Base-by-base conservation (phyloP, 2,113 vertebrate species). In the Sula dactylatra region DNA sequence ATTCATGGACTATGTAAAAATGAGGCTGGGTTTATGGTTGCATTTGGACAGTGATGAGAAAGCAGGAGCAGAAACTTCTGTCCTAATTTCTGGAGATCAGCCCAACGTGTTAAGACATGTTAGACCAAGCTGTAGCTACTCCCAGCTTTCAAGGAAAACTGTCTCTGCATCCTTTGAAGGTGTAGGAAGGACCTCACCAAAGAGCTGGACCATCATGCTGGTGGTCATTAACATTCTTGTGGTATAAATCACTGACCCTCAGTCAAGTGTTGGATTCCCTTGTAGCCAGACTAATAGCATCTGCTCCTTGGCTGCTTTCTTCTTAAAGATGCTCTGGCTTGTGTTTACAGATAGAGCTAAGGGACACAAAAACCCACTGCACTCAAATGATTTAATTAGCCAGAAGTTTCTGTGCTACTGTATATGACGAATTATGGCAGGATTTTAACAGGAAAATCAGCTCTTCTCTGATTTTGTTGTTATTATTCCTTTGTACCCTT, bases 201-300 rank as follows among this genome's bases (percentile, higher is more conserved):
- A 90, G 84, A 89, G 65, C 62, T 82, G 86, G 66, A 64, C 62
- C 4, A 4, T 76, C 7, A 2, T 80, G 78, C 88, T 96, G 62
- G 66, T 73, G 85, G 42, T 91, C 74, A 64, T 97, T 94, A 96
- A 88, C 95, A 94, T 96, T 95, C 86, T 90, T 91, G 90, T 86
- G 84, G 95, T 91, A 74, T 95, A 95, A 95, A 86, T 88, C 72
- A 89, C 71, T 77, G 82, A 93, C 89, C 88, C 36, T 88, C 17
- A 31, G 77, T 90, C 86, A 94, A 95, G 64, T 49, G 47, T 54
- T 94, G 79, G 82, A 94, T 94, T 90, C 67, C 82, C 76, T 77
- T 76, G 38, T 77, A 84, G 80, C 72, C 70, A 79, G 69, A 87
- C 62, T 85, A 82, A 94, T 66, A 96, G 94, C 82, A 91, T 89